Evolutionary conservation across 2,888 invertebrate genomes (phyloP), one percentile per base, ranked within the genome.

Genomic region (Sesia bembeciformis): DNA sequence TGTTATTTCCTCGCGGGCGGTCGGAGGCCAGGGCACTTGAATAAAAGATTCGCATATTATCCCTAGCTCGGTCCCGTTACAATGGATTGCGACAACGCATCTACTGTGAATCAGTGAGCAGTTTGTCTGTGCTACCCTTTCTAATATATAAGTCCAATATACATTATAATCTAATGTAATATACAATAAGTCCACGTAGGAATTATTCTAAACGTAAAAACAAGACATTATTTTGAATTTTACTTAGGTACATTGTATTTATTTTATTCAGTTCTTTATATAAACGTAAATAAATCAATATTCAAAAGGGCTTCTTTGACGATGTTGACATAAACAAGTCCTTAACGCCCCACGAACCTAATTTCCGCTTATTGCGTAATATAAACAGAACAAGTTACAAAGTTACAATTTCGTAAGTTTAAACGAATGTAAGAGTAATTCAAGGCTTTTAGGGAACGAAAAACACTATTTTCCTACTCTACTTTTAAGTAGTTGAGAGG

Each of bases 1-100:
- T 81, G 74, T 82, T 84, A 83, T 84, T 84, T 80, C 82, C 81
- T 84, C 83, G 76, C 69, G 73, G 23, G 74, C 73, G 75, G 80
- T 81, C 69, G 72, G 77, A 75, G 81, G 70, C 78, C 78, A 74
- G 72, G 70, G 81, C 80, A 84, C 82, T 84, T 87, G 87, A 86
- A 88, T 87, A 88, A 88, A 87, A 87, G 84, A 87, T 87, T 83
- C 79, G 79, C 78, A 78, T 82, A 84, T 85, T 83, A 84, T 84
- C 76, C 80, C 74, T 64, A 68, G 67, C 78, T 72, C 69, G 68
- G 67, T 66, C 66, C 58, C 70, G 72, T 68, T 65, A 89, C 86
- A 89, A 87, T 86, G 59, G 81, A 69, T 70, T 68, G 68, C 79
- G 80, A 79, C 82, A 78, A 82, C 81, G 78, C 79, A 83, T 72